Evolutionary conservation across 2,113 vertebrate genomes (phyloP), one percentile per base, ranked within the genome.

Genomic region (Nibea albiflora): DNA sequence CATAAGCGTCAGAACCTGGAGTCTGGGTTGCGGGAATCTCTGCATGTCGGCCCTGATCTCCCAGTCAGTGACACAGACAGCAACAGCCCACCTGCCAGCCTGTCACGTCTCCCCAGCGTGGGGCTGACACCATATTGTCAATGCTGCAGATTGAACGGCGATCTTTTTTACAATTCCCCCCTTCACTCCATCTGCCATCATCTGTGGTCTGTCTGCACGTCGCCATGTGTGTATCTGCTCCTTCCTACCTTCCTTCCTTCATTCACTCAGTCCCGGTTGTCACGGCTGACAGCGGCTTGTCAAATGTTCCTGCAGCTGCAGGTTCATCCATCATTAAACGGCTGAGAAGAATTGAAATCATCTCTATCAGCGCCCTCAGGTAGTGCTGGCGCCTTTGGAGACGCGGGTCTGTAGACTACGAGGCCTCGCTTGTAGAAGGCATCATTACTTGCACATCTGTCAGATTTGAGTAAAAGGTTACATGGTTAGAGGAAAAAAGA

Each of bases 261-360:
- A 80, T 81, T 92, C 90, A 88, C 85, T 92, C 92, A 84, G 85
- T 83, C 88, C 85, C 28, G 63, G 58, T 78, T 91, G 93, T 92
- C 91, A 89, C 78, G 54, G 85, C 88, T 92, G 94, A 93, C 91
- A 89, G 84, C 73, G 22, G 83, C 84, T 90, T 94, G 91, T 94
- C 93, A 93, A 91, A 92, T 90, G 91, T 78, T 90, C 86, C 85
- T 57, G 74, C 88, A 85, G 85, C 90, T 88, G 91, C 90, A 81
- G 85, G 86, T 91, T 90, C 90, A 92, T 93, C 92, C 88, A 85
- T 93, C 94, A 94, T 93, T 93, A 93, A 91, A 81, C 44, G 83
- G 85, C 89, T 83, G 90, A 87, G 90, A 80, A 90, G 91, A 90
- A 92, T 89, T 89, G 92, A 91, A 92, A 93, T 92, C 87, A 92